A percentile compares a stretch with the other conserved stretches of the same genome.
Evolutionary conservation across 2,113 vertebrate genomes (phyloP).

Genomic region (Chaetorhynchus papuensis): DNA sequence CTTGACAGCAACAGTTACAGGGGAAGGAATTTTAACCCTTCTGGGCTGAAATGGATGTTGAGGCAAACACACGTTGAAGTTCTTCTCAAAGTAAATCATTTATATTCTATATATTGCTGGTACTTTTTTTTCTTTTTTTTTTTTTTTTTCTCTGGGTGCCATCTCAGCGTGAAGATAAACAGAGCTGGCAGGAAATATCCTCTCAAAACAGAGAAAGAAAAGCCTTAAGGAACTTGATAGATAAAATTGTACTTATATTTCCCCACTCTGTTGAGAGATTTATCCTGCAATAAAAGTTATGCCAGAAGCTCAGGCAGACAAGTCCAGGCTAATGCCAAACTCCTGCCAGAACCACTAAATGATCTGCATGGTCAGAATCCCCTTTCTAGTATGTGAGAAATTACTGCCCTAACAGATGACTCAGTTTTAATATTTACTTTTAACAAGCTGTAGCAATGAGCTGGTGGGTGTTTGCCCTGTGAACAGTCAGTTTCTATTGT

Average conservation of each 20-base stretch:
- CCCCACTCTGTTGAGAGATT: background rate
- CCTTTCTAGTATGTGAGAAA: background rate
- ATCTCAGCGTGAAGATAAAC: background rate
- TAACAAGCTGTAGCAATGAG: background rate
- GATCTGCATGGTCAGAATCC: background rate
- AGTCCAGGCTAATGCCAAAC: background rate
- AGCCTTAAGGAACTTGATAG: background rate
- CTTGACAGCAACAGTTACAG: background rate
- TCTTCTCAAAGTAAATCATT: background rate
- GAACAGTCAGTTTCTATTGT: background rate
- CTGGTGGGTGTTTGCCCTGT: background rate
- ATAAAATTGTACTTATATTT: slow-evolving; percentile 27
- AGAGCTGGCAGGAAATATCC: background rate
- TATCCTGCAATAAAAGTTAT: background rate
- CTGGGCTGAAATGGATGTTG: background rate
- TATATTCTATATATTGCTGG: background rate
- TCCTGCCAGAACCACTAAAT: background rate
- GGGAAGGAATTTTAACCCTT: background rate
- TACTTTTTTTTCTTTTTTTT: background rate
- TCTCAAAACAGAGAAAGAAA: background rate
- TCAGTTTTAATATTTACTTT: background rate
- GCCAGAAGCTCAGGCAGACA: background rate
- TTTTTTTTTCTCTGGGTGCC: background rate
- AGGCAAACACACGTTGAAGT: background rate
- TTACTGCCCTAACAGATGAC: background rate